Conservation (phyloP, 2,888 invertebrate genomes). For the Apamea anceps region DNA sequence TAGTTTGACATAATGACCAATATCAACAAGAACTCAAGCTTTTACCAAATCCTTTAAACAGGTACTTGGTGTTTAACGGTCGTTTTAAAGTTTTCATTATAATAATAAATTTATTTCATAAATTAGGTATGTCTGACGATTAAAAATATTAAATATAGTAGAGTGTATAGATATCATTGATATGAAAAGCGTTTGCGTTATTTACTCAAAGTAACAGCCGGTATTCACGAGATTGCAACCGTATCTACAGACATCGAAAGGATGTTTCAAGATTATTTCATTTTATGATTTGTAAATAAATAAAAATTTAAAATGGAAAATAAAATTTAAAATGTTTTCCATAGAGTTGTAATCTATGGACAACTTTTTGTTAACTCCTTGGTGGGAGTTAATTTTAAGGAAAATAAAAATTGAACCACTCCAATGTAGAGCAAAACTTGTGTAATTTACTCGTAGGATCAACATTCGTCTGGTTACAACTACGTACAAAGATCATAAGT, state of each 20-base stretch:
- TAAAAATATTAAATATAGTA: not conserved
- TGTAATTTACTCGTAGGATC: constrained; percentile 5
- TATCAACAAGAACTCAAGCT: constrained; percentile 68
- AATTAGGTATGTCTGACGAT: not conserved
- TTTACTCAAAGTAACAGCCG: not conserved
- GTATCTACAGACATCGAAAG: not conserved
- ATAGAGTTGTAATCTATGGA: not conserved
- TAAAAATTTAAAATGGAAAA: not conserved
- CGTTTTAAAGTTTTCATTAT: not conserved
- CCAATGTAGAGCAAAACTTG: constrained; percentile 2
- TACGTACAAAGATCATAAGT: not conserved
- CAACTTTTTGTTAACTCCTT: not conserved
- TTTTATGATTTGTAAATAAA: not conserved
- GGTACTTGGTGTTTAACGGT: constrained; percentile 11
- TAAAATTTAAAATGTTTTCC: not conserved
- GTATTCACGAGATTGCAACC: not conserved
- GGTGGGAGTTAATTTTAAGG: too few species aligned
- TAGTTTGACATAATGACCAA: constrained; percentile 82
- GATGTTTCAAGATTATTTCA: too few species aligned
- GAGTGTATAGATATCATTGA: not conserved
- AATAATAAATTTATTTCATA: too few species aligned
- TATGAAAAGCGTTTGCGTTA: not conserved
- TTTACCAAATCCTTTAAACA: constrained; percentile 48
- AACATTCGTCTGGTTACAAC: constrained; percentile 4
- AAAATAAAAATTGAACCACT: not conserved